Percentiles rank a stretch among this genome's conserved stretches.
Evolutionary conservation across 2,888 invertebrate species (phyloP).

Genomic region (Chrysodeixis includens): DNA sequence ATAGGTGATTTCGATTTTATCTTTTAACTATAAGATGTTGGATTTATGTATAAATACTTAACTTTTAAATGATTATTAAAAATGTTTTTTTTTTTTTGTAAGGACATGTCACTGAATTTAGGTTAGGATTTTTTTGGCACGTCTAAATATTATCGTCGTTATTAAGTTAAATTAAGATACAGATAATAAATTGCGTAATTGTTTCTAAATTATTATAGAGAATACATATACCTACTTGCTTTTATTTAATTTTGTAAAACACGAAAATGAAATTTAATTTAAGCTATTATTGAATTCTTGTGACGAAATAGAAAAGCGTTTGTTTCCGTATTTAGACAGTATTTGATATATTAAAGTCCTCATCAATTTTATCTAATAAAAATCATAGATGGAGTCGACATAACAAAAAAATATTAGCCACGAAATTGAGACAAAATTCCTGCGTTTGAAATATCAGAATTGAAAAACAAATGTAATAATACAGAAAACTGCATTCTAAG

Average conservation of each 20-base stretch:
- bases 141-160: too few relatives aligned
- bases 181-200: too few relatives aligned
- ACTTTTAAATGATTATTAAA: background rate
- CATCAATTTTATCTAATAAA: background rate
- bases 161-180: too few relatives aligned
- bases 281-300: too few relatives aligned
- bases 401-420: background rate
- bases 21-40: conserved; percentile 1
- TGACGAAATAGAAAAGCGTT: background rate
- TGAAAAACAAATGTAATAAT: conserved; percentile 13
- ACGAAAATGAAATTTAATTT: too few relatives aligned
- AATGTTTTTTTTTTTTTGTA: too few relatives aligned
- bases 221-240: too few relatives aligned
- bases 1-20: conserved; percentile 56
- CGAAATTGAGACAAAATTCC: background rate
- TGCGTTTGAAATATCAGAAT: background rate
- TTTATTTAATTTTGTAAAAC: too few relatives aligned
- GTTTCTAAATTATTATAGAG: too few relatives aligned
- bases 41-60: background rate
- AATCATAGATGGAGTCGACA: background rate
- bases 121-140: too few relatives aligned
- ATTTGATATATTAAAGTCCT: background rate
- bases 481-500: conserved; percentile 14
- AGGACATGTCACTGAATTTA: too few relatives aligned
- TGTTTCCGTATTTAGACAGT: background rate